A percentile compares a stretch with the other conserved stretches of the same genome.
Evolutionary conservation across 2,888 invertebrate genomes (phyloP).

Genomic region (Melanostoma mellinum): DNA sequence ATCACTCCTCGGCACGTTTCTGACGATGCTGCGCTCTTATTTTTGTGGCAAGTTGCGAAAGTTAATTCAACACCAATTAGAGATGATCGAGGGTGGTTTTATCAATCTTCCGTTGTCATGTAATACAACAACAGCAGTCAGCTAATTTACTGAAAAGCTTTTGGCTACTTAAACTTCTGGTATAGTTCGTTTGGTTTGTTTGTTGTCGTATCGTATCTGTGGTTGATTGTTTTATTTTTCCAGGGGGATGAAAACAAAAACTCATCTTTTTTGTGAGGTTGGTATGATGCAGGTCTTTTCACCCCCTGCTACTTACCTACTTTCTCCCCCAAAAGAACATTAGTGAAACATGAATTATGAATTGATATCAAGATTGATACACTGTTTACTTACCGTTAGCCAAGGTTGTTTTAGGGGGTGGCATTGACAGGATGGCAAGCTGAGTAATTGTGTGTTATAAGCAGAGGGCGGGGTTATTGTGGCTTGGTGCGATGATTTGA

Average conservation of each 20-base stretch:
- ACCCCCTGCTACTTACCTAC: conserved; percentile 52
- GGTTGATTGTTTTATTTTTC: neutral
- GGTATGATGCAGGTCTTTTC: conserved; percentile 11
- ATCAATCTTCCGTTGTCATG: conserved; percentile 40
- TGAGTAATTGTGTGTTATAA: conserved; percentile 62
- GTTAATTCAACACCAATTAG: conserved; percentile 82
- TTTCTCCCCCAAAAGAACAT: conserved; percentile 63
- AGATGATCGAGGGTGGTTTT: conserved; percentile 78
- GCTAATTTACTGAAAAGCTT: conserved; percentile 71
- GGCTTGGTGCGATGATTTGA: conserved; percentile 64
- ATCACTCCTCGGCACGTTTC: conserved; percentile 62
- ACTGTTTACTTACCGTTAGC: conserved; percentile 60
- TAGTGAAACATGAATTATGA: conserved; percentile 81
- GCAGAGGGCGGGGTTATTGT: conserved; percentile 50
- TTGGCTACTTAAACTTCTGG: conserved; percentile 1
- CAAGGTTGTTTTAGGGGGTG: conserved; percentile 34
- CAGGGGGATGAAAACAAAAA: conserved; percentile 54
- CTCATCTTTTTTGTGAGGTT: conserved; percentile 43
- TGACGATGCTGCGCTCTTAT: conserved; percentile 60
- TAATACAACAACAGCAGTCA: conserved; percentile 41
- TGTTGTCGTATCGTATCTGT: conserved; percentile 4
- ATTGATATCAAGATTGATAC: conserved; percentile 82
- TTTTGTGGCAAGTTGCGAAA: conserved; percentile 74
- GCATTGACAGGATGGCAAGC: conserved; percentile 41
- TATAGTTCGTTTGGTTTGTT: conserved; percentile 37